Percentiles rank a stretch among this genome's conserved stretches.
These are phyloP conservation scores for Baryphthengus martii DNA, from an alignment of 2,113 vertebrate genomes.

Conservation along the genomic window DNA sequence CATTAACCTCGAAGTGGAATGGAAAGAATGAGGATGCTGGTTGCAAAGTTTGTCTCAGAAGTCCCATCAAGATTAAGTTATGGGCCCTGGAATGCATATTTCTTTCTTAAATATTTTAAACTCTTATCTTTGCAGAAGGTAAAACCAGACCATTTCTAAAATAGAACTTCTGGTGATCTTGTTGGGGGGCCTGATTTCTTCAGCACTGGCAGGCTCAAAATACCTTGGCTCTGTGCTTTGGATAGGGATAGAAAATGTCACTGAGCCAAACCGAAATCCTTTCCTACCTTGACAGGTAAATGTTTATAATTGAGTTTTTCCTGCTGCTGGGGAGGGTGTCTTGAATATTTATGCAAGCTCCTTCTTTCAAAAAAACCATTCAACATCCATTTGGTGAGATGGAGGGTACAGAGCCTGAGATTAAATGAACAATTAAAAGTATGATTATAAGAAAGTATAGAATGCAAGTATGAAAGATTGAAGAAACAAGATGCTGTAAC, in stretches of 20 bases:
- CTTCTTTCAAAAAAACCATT: background rate
- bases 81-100: background rate
- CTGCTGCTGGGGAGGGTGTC: background rate
- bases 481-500: background rate
- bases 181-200: background rate
- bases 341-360: background rate
- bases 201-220: background rate
- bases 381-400: background rate
- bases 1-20: background rate
- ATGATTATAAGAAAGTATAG: background rate
- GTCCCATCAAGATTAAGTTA: background rate
- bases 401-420: background rate
- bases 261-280: conserved; percentile 1
- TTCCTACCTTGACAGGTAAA: background rate
- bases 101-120: background rate
- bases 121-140: conserved; percentile 3
- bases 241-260: background rate
- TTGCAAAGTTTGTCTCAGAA: background rate
- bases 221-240: background rate
- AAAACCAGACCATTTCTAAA: conserved; percentile 11
- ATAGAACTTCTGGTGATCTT: background rate
- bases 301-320: background rate
- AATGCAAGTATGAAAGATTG: background rate
- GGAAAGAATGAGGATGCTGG: conserved; percentile 4
- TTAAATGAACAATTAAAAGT: background rate